Base-by-base conservation (phyloP, 2,888 invertebrate species). In the Tupiocoris notatus region DNA sequence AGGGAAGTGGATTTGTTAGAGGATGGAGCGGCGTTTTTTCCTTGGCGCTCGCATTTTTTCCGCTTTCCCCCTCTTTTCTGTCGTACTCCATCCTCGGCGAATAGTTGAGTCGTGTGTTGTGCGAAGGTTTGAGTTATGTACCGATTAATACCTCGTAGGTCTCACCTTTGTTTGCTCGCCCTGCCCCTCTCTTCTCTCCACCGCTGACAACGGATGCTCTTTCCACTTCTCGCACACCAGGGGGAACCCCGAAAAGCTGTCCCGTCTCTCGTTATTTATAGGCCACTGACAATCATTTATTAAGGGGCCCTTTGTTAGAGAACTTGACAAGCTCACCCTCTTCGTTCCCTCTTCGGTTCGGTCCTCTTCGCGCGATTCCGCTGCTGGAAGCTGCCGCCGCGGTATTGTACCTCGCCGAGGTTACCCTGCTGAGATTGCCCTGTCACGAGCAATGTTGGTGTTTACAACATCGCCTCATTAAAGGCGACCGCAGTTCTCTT, bases 391-490 rank as follows among this genome's bases (percentile, higher is more conserved):
- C n/a, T n/a, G n/a, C n/a, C n/a, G n/a, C n/a, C n/a, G n/a, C n/a
- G 54, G 54, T 54, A 61, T 61, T 61, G 61, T 61, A 9, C 61
- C 17, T 66, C 20, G 6, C 56, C 54, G 66, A 18, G 54, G 66
- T 63, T 61, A 64, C 74, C 58, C 74, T n/a, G n/a, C n/a, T 64
- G 39, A 75, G 75, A 75, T 75, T 75, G 75, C 75, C 74, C 75
- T 75, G 75, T 75, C 75, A 75, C 75, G 59, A 67, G 67, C 75
- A 75, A 66, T 67, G 64, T 67, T 58, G 75, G 75, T 75, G 75
- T 75, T 75, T 75, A 75, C 75, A 75, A 75, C 75, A 67, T 67
- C 61, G 61, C 75, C 66, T 75, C 75, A 75, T 75, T 75, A 75
- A 66, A 67, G 56, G 73, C 73, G 73, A 73, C 73, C 64, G 59